Evolutionary conservation across 2,888 invertebrate genomes (phyloP).

Genomic region (Drosophila rubida): DNA sequence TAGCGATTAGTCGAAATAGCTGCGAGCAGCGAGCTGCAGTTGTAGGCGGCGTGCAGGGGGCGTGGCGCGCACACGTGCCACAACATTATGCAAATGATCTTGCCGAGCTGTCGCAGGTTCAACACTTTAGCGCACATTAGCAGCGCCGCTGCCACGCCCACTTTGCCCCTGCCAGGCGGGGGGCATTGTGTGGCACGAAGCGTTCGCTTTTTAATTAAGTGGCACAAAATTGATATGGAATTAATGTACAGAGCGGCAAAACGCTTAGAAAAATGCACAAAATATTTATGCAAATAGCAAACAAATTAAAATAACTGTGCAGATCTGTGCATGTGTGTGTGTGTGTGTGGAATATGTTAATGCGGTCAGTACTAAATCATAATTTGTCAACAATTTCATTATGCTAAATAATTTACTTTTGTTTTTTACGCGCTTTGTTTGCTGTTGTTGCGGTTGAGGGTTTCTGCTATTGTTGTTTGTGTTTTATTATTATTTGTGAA

Average conservation of each 20-base stretch:
- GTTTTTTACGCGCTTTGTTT: constrained; percentile 32
- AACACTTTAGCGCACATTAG: constrained; percentile 50
- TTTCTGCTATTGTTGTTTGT: constrained; percentile 34
- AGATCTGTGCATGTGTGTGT: constrained; percentile 5
- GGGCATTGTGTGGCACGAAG: too few relatives aligned
- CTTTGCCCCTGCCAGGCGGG: constrained; percentile 2
- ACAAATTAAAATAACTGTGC: constrained; percentile 23
- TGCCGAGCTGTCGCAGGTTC: constrained; percentile 34
- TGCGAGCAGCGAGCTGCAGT: not conserved
- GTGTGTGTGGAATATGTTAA: constrained; percentile 57
- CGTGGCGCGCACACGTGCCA: constrained; percentile 24
- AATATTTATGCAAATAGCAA: constrained; percentile 28
- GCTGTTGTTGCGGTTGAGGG: constrained; percentile 32
- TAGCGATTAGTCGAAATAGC: too few relatives aligned
- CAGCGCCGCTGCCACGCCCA: constrained; percentile 37
- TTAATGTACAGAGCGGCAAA: constrained; percentile 41
- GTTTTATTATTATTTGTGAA: constrained; percentile 18
- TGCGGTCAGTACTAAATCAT: constrained; percentile 77
- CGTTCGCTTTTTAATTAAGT: constrained; percentile 64
- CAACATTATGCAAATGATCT: constrained; percentile 53
- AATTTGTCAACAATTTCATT: constrained; percentile 80
- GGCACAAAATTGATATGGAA: constrained; percentile 49
- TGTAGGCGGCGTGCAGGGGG: constrained; percentile 13
- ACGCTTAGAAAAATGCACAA: constrained; percentile 25
- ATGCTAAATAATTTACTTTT: constrained; percentile 67